Evolutionary conservation across 2,888 invertebrate genomes (phyloP), one percentile per base, ranked within the genome.

Genomic region (Microplitis deprimator): DNA sequence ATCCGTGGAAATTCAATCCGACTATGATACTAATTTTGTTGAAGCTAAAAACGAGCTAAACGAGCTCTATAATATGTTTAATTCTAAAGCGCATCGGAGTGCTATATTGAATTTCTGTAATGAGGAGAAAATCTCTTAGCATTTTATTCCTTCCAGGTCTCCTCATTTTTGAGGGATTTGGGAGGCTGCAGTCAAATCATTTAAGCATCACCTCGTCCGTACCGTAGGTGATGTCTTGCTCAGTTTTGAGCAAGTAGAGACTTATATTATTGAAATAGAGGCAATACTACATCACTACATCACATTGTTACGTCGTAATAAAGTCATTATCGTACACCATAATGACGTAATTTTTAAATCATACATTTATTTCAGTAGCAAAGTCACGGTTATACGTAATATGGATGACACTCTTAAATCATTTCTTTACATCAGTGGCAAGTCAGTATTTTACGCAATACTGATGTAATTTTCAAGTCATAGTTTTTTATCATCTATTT

Each of bases 21-120:
- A 83, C 39, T 81, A 81, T 38, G 79, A 76, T 0, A 81, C 80
- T 0, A 81, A 81, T 64, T 83, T 82, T 64, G 77, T 78, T 3
- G 82, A 78, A 6, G 80, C 80, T 0, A 81, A 80, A 38, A 81
- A 79, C 40, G 74, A 83, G 20, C 16, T 82, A 6, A 74, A 72
- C 38, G 77, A 79, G 61, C 39, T 79, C 0, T 29, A 29, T 29
- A 29, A 29, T 4, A 29, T 4, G 29, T 2, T 60, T 2, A 6
- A 40, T n/a, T 41, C 41, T 16, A 50, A 16, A 8, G 10, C 59
- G 29, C 29, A 29, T 29, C 4, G 29, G 29, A 29, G 4, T 3
- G 29, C 29, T 29, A 29, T 29, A 29, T 1, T 29, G 3, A 29
- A 29, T 2, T 29, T 29, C 2, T 29, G 29, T 29, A 29, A 29